These are phyloP conservation scores for Pseudochromis fuscus DNA, from an alignment of 2,797 vertebrate genomes.

Conservation along the genomic window DNA sequence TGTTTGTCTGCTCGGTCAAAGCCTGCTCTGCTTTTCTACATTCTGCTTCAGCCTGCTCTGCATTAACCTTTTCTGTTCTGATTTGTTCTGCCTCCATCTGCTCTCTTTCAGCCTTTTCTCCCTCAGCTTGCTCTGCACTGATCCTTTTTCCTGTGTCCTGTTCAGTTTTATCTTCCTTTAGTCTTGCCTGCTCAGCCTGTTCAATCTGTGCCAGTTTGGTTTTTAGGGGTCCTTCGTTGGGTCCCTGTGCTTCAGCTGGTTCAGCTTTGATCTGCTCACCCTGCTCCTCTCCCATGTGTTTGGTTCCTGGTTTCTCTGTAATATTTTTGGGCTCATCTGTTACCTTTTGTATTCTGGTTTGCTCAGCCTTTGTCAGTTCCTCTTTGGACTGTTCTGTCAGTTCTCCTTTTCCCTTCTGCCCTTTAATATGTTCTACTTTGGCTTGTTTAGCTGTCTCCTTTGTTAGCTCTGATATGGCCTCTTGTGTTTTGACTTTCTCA, in stretches of 20 bases:
- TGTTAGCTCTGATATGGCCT: constrained; percentile 44
- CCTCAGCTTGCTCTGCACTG: constrained; percentile 48
- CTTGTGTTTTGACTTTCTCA: constrained; percentile 46
- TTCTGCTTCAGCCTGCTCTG: constrained; percentile 47
- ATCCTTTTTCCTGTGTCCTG: constrained; percentile 27
- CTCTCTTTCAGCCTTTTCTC: constrained; percentile 25
- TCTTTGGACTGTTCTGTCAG: constrained; percentile 22
- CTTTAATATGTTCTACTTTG: constrained; percentile 27
- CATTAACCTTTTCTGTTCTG: constrained; percentile 44
- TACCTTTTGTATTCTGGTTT: constrained; percentile 38
- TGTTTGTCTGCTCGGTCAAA: too few species aligned
- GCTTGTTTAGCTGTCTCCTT: constrained; percentile 28
- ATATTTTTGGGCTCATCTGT: constrained; percentile 42
- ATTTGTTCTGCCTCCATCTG: constrained; percentile 33
- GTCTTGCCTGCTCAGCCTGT: constrained; percentile 27
- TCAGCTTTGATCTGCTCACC: constrained; percentile 53
- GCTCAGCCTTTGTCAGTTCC: constrained; percentile 36
- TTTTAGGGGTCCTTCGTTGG: constrained; percentile 65
- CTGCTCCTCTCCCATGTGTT: constrained; percentile 43
- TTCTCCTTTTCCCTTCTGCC: constrained; percentile 27
- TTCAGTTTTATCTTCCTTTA: constrained; percentile 52
- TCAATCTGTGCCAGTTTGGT: constrained; percentile 35
- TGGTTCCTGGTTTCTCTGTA: constrained; percentile 36
- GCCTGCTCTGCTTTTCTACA: constrained; percentile 14
- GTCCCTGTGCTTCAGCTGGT: constrained; percentile 45